Conservation (phyloP, 2,888 invertebrate genomes). For the Leptopilina myrica region DNA sequence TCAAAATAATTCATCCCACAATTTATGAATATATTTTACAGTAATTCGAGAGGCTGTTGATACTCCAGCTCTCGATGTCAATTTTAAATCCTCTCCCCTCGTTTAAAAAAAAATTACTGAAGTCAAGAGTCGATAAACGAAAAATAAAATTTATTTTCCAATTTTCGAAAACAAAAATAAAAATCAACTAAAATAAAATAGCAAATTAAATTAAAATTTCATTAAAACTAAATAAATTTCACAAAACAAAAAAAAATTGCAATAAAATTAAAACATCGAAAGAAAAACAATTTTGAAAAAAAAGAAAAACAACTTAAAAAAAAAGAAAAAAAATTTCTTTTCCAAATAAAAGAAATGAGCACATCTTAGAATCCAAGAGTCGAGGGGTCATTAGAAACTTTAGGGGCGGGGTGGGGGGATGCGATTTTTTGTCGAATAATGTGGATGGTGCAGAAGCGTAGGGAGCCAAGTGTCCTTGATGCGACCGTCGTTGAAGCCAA, state of each 20-base stretch:
- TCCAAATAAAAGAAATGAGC: conserved; percentile 34
- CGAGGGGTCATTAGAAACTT: conserved; percentile 53
- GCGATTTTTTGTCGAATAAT: conserved; percentile 63
- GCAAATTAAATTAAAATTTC: too few species aligned
- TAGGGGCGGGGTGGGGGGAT: conserved; percentile 54
- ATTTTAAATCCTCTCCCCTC: not conserved
- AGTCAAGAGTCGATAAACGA: too few species aligned
- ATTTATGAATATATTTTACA: not conserved
- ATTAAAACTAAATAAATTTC: too few species aligned
- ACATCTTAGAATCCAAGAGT: conserved; percentile 56
- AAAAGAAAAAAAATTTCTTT: conserved; percentile 2
- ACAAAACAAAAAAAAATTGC: too few species aligned
- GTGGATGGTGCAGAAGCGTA: conserved; percentile 74
- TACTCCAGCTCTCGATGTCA: not conserved
- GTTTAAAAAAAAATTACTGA: too few species aligned
- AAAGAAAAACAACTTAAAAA: not conserved
- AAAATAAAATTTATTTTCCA: too few species aligned
- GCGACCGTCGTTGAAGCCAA: conserved; percentile 77
- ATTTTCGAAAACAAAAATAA: too few species aligned
- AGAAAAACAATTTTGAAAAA: not conserved
- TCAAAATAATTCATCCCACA: too few species aligned
- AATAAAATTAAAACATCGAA: too few species aligned
- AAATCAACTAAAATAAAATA: too few species aligned
- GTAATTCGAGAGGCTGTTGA: not conserved
- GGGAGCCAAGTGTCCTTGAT: conserved; percentile 77